Conservation (phyloP, 2,888 invertebrate species). For the Scaeva pyrastri region DNA sequence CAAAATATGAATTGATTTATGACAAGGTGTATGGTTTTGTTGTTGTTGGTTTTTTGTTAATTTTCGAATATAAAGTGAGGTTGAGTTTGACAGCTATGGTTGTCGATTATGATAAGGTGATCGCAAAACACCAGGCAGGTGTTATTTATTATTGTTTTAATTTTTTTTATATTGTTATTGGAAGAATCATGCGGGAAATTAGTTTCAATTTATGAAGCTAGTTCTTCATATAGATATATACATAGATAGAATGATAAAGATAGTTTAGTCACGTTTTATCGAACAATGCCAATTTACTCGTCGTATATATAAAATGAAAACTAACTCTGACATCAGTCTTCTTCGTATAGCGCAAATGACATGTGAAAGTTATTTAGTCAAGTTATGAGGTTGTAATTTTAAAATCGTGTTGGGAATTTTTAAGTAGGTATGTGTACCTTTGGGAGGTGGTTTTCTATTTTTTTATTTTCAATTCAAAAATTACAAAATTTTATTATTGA, state of each 20-base stretch:
- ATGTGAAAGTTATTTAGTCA: slow-evolving; percentile 57
- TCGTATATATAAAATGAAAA: background rate
- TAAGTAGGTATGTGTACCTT: too few relatives aligned
- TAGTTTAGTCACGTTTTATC: slow-evolving; percentile 58
- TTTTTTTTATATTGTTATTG: background rate
- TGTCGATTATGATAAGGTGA: slow-evolving; percentile 27
- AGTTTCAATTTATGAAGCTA: slow-evolving; percentile 20
- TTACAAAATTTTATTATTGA: background rate
- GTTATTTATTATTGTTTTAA: slow-evolving; percentile 54
- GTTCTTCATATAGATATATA: background rate
- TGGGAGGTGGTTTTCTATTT: slow-evolving; percentile 24
- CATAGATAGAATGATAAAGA: slow-evolving; percentile 13
- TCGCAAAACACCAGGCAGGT: slow-evolving; percentile 55
- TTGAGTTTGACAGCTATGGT: slow-evolving; percentile 42
- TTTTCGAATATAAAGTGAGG: background rate
- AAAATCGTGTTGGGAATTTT: slow-evolving; percentile 17
- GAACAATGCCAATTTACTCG: slow-evolving; percentile 51
- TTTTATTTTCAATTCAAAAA: slow-evolving; percentile 11
- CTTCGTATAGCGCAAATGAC: background rate
- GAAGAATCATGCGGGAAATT: slow-evolving; percentile 38
- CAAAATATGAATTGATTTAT: slow-evolving; percentile 64
- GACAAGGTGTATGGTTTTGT: slow-evolving; percentile 60
- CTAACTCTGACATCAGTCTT: slow-evolving; percentile 42
- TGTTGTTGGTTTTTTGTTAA: background rate
- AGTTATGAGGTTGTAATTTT: slow-evolving; percentile 34